A percentile compares a stretch with the other conserved stretches of the same genome.
Evolutionary conservation across 2,888 invertebrate genomes (phyloP).

Genomic region (Drosophila paranaensis): DNA sequence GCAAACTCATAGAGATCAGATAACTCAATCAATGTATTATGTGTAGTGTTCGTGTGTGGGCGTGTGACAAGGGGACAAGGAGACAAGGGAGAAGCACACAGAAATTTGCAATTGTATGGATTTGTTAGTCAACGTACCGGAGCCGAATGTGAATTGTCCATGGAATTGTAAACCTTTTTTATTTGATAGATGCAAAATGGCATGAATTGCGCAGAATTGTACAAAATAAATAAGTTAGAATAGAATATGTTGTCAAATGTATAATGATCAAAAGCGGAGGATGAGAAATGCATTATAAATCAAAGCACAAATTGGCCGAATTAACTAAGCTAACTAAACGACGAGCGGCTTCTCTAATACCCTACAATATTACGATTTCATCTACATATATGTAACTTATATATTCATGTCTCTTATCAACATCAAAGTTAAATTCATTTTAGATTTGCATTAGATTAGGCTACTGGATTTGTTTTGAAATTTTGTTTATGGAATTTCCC

Average conservation of each 20-base stretch:
- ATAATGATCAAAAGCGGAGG: conserved; percentile 14
- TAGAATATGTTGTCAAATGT: conserved; percentile 21
- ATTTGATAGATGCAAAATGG: conserved; percentile 69
- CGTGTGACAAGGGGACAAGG: conserved; percentile 1
- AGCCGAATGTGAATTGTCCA: conserved; percentile 86
- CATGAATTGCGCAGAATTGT: conserved; percentile 66
- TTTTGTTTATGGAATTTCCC: no score
- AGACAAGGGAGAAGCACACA: conserved; percentile 20
- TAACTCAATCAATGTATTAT: conserved; percentile 16
- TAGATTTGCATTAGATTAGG: not conserved
- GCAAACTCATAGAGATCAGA: conserved; percentile 2
- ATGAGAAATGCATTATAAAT: not conserved
- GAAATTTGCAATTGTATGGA: conserved; percentile 26
- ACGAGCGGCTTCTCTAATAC: not conserved
- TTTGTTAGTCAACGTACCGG: conserved; percentile 86
- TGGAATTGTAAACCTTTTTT: conserved; percentile 88
- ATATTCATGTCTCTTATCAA: not conserved
- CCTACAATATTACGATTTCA: not conserved
- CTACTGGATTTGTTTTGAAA: not conserved
- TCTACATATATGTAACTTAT: no score
- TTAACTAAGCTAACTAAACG: not conserved
- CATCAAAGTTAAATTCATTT: not conserved
- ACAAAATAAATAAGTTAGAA: conserved; percentile 49
- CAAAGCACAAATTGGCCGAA: not conserved
- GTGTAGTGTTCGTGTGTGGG: not conserved